These are phyloP conservation scores for Heterochromis multidens DNA, from an alignment of 2,113 vertebrate genomes.

Conservation along the genomic window DNA sequence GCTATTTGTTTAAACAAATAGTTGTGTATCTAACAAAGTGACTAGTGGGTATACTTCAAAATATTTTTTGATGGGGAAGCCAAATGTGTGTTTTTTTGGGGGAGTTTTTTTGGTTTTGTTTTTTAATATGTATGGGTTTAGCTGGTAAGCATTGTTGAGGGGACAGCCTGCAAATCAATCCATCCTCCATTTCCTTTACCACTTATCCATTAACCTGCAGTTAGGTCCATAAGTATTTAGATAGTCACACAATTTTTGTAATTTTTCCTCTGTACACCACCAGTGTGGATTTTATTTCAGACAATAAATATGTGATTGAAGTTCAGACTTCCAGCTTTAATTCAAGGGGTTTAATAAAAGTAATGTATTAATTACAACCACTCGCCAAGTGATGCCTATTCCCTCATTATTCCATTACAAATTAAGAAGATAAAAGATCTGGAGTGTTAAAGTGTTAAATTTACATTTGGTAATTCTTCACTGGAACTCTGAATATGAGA, in stretches of 20 bases:
- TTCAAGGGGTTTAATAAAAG: background rate
- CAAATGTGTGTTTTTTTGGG: no score
- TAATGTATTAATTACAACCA: background rate
- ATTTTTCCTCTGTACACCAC: background rate
- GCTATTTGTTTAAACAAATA: background rate
- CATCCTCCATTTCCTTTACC: background rate
- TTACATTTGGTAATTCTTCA: background rate
- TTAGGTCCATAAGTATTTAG: background rate
- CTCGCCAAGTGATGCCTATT: background rate
- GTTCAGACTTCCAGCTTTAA: background rate
- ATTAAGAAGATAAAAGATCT: background rate
- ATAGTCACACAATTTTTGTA: background rate
- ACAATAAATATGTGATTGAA: background rate
- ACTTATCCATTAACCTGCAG: background rate
- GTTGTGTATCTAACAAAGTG: background rate
- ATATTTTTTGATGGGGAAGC: background rate
- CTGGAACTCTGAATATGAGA: background rate
- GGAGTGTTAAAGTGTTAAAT: background rate
- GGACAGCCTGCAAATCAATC: background rate
- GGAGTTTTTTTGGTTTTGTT: no score
- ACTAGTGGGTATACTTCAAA: no score
- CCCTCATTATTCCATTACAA: background rate
- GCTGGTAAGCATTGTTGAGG: background rate
- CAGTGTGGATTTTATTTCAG: background rate
- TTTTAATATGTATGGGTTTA: background rate